Evolutionary conservation across 2,113 vertebrate species (phyloP).

Genomic region (Eulacestoma nigropectus): DNA sequence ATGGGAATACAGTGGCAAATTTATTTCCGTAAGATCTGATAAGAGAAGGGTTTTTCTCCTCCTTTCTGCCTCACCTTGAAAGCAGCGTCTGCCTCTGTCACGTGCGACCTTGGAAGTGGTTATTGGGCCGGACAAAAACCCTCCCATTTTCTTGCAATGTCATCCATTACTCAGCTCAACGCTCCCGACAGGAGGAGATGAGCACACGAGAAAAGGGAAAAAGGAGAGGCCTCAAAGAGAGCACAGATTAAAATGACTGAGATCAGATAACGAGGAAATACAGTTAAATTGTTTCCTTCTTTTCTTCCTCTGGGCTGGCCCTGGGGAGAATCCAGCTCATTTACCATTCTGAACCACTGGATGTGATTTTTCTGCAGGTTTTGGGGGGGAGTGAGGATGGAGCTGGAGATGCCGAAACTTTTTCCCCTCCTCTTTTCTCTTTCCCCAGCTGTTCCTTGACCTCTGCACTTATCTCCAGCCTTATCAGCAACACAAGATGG

Average conservation of each 20-base stretch:
- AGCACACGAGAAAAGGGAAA: background rate
- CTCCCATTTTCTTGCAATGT: background rate
- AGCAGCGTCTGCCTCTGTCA: background rate
- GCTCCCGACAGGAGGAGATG: background rate
- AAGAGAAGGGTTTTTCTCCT: background rate
- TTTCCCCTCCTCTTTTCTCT: background rate
- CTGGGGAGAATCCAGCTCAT: slow-evolving; percentile 5
- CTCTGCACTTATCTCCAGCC: slow-evolving; percentile 68
- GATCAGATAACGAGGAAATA: slow-evolving; percentile 44
- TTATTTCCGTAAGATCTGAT: background rate
- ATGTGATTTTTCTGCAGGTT: background rate
- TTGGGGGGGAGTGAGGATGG: background rate
- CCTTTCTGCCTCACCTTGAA: background rate
- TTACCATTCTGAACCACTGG: background rate
- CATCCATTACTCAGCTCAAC: background rate
- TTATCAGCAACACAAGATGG: slow-evolving; percentile 67
- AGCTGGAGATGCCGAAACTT: background rate
- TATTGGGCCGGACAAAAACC: background rate
- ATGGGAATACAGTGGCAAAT: background rate
- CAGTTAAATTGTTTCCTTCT: slow-evolving; percentile 26
- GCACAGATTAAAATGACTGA: slow-evolving; percentile 9
- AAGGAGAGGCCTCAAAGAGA: slow-evolving; percentile 16
- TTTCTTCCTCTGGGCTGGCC: background rate
- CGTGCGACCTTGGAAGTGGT: slow-evolving; percentile 42
- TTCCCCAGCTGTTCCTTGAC: slow-evolving; percentile 35